Percentiles rank a stretch among this genome's conserved stretches.
Conservation (phyloP, 2,113 vertebrate genomes). For the Corythaeola cristata region DNA sequence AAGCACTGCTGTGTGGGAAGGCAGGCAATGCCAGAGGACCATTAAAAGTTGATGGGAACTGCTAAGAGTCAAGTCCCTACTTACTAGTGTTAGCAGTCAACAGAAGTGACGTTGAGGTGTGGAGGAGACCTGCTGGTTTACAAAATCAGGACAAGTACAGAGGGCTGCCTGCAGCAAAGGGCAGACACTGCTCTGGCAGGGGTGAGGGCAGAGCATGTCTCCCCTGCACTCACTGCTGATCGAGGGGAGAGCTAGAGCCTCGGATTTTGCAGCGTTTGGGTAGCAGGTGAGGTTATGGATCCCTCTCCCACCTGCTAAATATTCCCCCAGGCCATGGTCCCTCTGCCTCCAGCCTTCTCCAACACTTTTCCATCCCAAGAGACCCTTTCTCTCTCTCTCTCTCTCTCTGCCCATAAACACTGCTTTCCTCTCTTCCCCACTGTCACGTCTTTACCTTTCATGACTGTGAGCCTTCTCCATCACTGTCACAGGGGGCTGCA, state of each 20-base stretch:
- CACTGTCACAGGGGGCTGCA: not conserved
- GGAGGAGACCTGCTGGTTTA: not conserved
- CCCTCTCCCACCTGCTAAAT: not conserved
- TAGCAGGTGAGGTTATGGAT: rapidly evolving
- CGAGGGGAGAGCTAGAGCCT: not conserved
- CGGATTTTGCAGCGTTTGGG: not conserved
- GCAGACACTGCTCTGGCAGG: not conserved
- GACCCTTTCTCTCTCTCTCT: not conserved
- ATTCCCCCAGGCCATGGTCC: rapidly evolving
- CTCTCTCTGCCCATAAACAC: not conserved
- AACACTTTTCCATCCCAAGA: not conserved
- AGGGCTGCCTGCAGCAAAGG: not conserved
- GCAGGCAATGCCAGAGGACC: not conserved
- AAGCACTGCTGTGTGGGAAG: not conserved
- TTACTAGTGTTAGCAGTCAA: not conserved
- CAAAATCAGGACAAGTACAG: not conserved
- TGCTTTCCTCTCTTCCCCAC: not conserved
- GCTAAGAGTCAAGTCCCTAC: not conserved
- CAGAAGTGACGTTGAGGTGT: not conserved
- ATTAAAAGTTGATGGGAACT: not conserved
- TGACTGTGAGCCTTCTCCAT: not conserved
- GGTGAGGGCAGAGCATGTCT: rapidly evolving
- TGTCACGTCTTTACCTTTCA: not conserved
- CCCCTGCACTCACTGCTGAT: not conserved
- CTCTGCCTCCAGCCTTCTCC: not conserved